These are phyloP conservation scores for Drosophila gunungcola DNA, from an alignment of 1,140 invertebrate genomes.

Conservation along the genomic window DNA sequence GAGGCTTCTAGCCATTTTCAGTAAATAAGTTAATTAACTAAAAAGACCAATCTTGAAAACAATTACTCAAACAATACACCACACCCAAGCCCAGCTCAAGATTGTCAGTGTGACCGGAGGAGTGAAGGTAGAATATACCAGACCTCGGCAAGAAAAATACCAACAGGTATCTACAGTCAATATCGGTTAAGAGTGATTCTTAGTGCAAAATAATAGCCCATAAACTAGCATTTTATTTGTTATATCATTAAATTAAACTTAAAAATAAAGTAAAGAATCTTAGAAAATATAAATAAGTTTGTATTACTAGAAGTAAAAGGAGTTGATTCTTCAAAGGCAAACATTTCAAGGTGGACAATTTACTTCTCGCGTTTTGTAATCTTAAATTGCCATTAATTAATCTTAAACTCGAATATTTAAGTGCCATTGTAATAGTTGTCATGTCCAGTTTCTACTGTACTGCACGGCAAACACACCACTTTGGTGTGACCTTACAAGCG, in stretches of 20 bases:
- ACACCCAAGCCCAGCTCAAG: conserved; percentile 56
- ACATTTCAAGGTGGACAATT: too few relatives aligned
- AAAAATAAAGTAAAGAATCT: too few relatives aligned
- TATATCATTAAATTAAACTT: too few relatives aligned
- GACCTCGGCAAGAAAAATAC: conserved; percentile 3
- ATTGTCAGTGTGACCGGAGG: conserved; percentile 3
- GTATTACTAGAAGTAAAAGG: too few relatives aligned
- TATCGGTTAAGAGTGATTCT: neutral
- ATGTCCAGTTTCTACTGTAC: neutral
- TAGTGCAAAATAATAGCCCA: too few relatives aligned
- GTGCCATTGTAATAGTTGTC: neutral
- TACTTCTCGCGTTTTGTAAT: too few relatives aligned
- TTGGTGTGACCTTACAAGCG: neutral
- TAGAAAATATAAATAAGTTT: too few relatives aligned
- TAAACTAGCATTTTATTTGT: too few relatives aligned
- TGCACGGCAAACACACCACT: neutral
- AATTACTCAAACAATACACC: conserved; percentile 47
- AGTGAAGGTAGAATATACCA: neutral
- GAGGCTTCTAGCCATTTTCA: conserved; percentile 47
- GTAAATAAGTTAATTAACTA: conserved; percentile 18
- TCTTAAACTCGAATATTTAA: too few relatives aligned
- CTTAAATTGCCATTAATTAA: too few relatives aligned
- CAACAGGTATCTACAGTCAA: conserved; percentile 12
- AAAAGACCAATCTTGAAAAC: conserved; percentile 19
- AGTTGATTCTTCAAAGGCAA: too few relatives aligned